A percentile compares a stretch with the other conserved stretches of the same genome.
phyloP scores from a whole-genome alignment of 2,797 vertebrate species.

The Mionectes olivaceus region DNA sequence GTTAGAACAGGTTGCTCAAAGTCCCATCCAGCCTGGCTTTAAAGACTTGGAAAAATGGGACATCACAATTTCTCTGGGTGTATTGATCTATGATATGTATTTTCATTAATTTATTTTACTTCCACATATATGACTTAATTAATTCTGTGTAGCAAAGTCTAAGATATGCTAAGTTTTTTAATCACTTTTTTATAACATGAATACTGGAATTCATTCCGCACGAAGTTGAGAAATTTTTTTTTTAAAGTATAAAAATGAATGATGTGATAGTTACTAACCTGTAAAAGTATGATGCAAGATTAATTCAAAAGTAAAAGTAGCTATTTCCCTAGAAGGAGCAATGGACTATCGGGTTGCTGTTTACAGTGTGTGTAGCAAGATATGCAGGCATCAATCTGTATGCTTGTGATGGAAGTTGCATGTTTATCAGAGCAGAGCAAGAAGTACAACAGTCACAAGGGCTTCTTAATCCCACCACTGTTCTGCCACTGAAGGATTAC shows the following conservation, averaged over 20 bases:
- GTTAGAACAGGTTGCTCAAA: neutral
- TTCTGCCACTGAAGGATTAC: slow-evolving; percentile 35
- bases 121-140: slow-evolving; percentile 50
- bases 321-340: neutral
- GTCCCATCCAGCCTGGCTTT: neutral
- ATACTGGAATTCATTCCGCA: neutral
- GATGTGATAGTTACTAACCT: neutral
- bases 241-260: neutral
- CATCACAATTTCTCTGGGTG: neutral
- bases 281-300: neutral
- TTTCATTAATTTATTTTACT: slow-evolving; percentile 65
- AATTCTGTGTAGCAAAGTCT: slow-evolving; percentile 19
- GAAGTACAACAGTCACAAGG: slow-evolving; percentile 14
- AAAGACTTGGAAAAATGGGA: neutral
- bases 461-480: slow-evolving; percentile 60
- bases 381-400: neutral
- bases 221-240: neutral
- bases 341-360: neutral
- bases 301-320: slow-evolving; percentile 9
- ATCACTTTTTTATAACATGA: neutral
- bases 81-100: slow-evolving; percentile 49
- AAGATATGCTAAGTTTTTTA: neutral
- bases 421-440: slow-evolving; percentile 51
- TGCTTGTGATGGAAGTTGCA: neutral
- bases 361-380: neutral